Percentiles rank a stretch among this genome's conserved stretches.
These are phyloP conservation scores for Drosophila prostipennis DNA, from an alignment of 2,888 invertebrate species.

Conservation along the genomic window DNA sequence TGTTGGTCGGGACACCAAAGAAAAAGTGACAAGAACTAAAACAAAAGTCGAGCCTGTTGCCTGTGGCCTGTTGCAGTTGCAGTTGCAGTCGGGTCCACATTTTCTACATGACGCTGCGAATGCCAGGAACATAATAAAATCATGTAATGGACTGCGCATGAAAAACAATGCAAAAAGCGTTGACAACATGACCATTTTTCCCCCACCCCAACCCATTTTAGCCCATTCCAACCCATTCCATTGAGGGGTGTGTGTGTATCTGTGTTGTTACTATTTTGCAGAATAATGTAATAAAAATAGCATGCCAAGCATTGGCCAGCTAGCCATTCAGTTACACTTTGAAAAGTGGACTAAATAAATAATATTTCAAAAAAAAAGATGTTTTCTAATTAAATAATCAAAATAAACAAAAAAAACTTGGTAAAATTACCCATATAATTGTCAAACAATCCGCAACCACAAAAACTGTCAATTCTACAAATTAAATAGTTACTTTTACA, in stretches of 20 bases:
- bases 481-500: too few relatives aligned
- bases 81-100: conserved; percentile 53
- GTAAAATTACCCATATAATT: too few relatives aligned
- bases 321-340: conserved; percentile 46
- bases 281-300: conserved; percentile 79
- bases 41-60: conserved; percentile 65
- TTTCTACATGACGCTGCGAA: conserved; percentile 78
- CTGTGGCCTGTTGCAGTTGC: conserved; percentile 7
- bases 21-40: conserved; percentile 78
- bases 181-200: conserved; percentile 60
- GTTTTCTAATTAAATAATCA: too few relatives aligned
- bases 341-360: background rate
- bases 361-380: too few relatives aligned
- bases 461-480: too few relatives aligned
- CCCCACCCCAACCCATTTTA: conserved; percentile 5
- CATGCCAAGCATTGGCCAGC: conserved; percentile 66
- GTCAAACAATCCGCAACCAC: too few relatives aligned
- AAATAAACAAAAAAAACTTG: too few relatives aligned
- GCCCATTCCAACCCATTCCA: background rate
- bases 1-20: conserved; percentile 41
- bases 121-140: conserved; percentile 80
- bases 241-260: conserved; percentile 46
- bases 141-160: conserved; percentile 79
- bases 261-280: conserved; percentile 78
- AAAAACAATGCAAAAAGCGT: conserved; percentile 78